Conservation (phyloP, 2,888 invertebrate genomes). For the Onchidella celtica region DNA sequence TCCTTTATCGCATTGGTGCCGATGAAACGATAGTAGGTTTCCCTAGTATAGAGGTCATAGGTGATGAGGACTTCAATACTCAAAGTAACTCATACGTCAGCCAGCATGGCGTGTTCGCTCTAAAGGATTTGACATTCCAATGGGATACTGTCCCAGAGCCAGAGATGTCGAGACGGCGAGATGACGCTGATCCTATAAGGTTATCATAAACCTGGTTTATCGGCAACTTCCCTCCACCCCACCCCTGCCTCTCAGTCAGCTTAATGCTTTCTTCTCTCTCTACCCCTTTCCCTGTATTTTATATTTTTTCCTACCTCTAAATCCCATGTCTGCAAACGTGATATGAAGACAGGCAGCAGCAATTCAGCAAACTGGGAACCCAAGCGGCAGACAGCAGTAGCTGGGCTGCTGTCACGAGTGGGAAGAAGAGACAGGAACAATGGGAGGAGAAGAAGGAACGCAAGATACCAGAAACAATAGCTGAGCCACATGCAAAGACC, state of each 20-base stretch:
- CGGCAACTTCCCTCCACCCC: neutral
- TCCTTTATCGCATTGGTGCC: conserved; percentile 41
- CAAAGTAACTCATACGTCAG: conserved; percentile 37
- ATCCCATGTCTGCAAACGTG: too few species aligned
- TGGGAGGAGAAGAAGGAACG: too few species aligned
- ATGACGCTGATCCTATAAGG: conserved; percentile 48
- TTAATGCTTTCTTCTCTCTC: neutral
- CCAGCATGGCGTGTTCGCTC: conserved; percentile 36
- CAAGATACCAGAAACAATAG: too few species aligned
- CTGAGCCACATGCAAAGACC: too few species aligned
- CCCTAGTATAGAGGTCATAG: conserved; percentile 54
- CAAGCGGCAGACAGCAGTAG: too few species aligned
- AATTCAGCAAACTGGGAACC: too few species aligned
- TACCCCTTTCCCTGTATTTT: too few species aligned
- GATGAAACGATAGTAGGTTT: conserved; percentile 47
- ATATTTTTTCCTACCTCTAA: too few species aligned
- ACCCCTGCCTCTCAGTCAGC: neutral
- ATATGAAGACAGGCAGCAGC: too few species aligned
- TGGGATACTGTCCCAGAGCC: conserved; percentile 42
- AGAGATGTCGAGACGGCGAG: conserved; percentile 33
- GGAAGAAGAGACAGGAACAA: too few species aligned
- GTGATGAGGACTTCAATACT: conserved; percentile 11
- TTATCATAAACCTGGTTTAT: too few species aligned
- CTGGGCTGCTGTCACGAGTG: too few species aligned
- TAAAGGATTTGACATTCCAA: conserved; percentile 44